Evolutionary conservation across 2,113 vertebrate species (phyloP), one percentile per base, ranked within the genome.

Genomic region (Etheostoma cragini): DNA sequence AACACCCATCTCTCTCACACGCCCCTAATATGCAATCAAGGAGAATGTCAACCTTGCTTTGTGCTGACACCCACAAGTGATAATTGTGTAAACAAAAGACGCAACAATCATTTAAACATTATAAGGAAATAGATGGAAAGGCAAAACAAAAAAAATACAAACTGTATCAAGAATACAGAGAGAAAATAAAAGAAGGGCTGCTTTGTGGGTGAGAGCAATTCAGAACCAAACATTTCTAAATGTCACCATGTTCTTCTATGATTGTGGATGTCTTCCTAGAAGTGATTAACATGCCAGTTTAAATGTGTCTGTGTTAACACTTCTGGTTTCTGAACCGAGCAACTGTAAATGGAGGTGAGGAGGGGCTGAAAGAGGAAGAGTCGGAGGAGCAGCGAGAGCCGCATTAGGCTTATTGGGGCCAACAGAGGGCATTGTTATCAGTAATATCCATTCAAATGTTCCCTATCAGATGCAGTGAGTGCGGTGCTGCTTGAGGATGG

Each of bases 391-490:
- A 22, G 67, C 0, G 6, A 57, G 77, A 69, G 72, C 47, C 26
- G 67, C 82, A 54, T 72, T 76, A 85, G 76, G 82, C 78, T 91
- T 91, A 91, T 91, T 93, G 90, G 85, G 90, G 93, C 88, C 93
- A 92, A 92, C 89, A 87, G 93, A 92, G 91, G 90, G 83, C 93
- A 93, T 88, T 81, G 91, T 90, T 93, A 93, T 94, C 93, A 88
- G 86, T 90, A 91, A 91, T 83, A 91, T 91, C 89, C 91, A 92
- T 93, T 93, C 87, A 91, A 88, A 91, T 88, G 81, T 76, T 63
- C 53, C 47, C 52, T 85, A 93, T 92, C 92, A 85, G 91, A 94
- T 93, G 87, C 80, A 76, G 81, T 7, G 72, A 82, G 60, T 45
- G 85, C 22, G 16, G 68, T n/a, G 47, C 85, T 73, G 81, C 85